Evolutionary conservation across 2,797 vertebrate genomes (phyloP), one percentile per base, ranked within the genome.

Genomic region (Syncerus caffer): DNA sequence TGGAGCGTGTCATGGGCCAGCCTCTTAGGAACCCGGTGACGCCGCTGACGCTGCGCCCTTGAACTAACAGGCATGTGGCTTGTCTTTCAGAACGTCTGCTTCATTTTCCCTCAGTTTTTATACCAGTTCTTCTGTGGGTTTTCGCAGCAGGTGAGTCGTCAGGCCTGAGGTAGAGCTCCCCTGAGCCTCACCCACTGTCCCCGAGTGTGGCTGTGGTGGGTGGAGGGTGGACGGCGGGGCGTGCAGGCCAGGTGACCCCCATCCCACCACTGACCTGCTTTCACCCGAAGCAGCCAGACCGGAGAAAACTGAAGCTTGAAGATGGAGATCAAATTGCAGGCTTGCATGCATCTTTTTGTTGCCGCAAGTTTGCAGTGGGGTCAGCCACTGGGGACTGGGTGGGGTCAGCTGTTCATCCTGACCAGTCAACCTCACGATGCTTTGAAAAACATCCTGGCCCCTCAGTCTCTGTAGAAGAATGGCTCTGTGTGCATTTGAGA

Each of bases 101-200:
- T 99, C 99, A 99, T 99, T 98, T 99, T 99, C 98, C 99, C 99
- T 85, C 99, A 99, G 99, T 99, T 99, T 99, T 99, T 99, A 82
- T 99, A 99, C 99, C 99, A 99, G 99, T 99, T 99, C 99, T 99
- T 99, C 99, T 99, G 99, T 98, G 99, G 99, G 93, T 99, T 99
- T 98, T 99, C 99, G 86, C 99, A 99, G 97, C 99, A 99, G 99
- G 99, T 99, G 98, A 98, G 98, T 97, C 62, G 21, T 14, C 13
- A 3, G 3, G 17, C 11, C 17, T 1, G 45, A 42, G 34, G 12
- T 58, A 14, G 21, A 31, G 31, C 79, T 71, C 58, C 2, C 51
- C 17, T 15, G 16, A 7, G 29, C 50, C 53, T 21, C 8, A 1
- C 6, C 47, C 9, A 21, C 9, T 50, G 42, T 23, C 45, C 79